Base-by-base conservation (phyloP, 2,113 vertebrate species). In the Triplophysa dalaica region DNA sequence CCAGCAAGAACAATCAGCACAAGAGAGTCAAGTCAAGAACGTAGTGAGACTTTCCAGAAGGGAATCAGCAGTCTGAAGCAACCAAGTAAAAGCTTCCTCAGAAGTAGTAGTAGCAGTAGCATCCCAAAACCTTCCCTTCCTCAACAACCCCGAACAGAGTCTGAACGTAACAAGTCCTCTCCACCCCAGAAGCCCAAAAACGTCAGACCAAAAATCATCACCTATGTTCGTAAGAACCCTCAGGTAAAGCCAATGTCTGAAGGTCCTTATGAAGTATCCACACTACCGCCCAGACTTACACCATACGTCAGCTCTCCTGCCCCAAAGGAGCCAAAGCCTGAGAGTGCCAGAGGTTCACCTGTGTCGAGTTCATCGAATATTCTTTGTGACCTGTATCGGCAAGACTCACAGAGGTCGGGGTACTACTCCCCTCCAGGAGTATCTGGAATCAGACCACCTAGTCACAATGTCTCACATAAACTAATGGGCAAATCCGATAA, bases 141-240 rank as follows among this genome's bases (percentile, higher is more conserved):
- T 86, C 85, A 89, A 78, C 41, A 93, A 86, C 63, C 14, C 3
- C 85, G 45, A 9, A 93, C 90, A 66, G 96, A 94, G 29, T 56
- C 81, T 0, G 97, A 95, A 45, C 88, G 91, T 41, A 87, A 81
- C 8, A 54, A 73, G 66, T 80, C 82, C 8, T 88, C 89, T 19
- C 86, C 89, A 60, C 87, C 90, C 1, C 94, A 93, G 12, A 97
- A 94, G 67, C 94, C 95, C 78, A 98, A 98, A 87, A 95, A 95
- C 0, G 93, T 96, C 67, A 91, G 96, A 58, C 96, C 97, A 50
- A 99, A 98, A 92, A 99, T 99, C 83, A 99, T 99, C 86, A 99
- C 97, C 0, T 99, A 95, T 19, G 93, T 99, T 12, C 91, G 96
- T 50, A 96, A 95, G 78, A 96, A 85, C 67, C 92, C 94, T 1